These are phyloP conservation scores for Grapholita molesta DNA, from an alignment of 1,140 invertebrate species.

Conservation along the genomic window DNA sequence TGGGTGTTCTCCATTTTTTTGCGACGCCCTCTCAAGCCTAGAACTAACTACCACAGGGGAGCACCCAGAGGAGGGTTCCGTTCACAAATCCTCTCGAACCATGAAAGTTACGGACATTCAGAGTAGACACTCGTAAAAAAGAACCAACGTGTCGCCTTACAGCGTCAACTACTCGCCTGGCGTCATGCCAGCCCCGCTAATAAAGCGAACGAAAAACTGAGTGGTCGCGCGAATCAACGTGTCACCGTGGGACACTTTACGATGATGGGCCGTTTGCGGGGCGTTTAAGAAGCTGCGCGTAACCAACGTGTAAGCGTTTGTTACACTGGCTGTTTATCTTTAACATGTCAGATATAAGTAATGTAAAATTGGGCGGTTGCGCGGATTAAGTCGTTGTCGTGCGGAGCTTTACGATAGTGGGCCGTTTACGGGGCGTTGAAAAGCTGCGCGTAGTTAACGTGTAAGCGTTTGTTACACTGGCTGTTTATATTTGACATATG, in stretches of 20 bases:
- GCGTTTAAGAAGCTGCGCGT: background rate
- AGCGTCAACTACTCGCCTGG: background rate
- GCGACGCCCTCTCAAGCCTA: no score
- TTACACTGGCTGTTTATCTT: no score
- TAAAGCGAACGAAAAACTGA: slow-evolving; percentile 4
- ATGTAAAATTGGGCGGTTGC: background rate
- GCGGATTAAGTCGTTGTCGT: background rate
- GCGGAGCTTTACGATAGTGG: background rate
- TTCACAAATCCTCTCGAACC: no score
- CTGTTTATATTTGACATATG: no score
- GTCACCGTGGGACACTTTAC: background rate
- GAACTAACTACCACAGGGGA: no score
- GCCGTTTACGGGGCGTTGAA: background rate
- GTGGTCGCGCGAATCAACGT: background rate
- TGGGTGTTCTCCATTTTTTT: no score
- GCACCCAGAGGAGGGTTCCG: no score
- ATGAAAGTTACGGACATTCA: no score
- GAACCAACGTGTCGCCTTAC: background rate
- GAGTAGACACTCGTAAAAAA: background rate
- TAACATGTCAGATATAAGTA: no score
- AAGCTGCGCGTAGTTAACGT: background rate
- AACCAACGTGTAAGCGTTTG: background rate
- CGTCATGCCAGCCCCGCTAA: background rate
- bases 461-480: background rate
- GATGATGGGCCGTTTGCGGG: background rate